Evolutionary conservation across 2,888 invertebrate genomes (phyloP).

Genomic region (Epinotia brunnichana): DNA sequence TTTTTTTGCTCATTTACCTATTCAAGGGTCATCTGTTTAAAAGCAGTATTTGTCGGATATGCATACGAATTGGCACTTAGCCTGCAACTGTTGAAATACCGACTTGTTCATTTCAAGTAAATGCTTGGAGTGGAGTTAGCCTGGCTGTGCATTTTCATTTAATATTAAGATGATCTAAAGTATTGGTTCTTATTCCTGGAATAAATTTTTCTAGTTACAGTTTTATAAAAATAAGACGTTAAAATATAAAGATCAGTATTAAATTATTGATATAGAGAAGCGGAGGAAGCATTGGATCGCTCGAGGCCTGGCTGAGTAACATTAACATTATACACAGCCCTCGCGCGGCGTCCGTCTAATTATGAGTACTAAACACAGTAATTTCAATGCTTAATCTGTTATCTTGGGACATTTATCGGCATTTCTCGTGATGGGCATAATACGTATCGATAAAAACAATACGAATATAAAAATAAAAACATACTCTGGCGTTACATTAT

Average conservation of each 20-base stretch:
- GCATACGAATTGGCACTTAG: not conserved
- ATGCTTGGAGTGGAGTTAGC: not conserved
- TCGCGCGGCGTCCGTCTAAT: constrained; percentile 53
- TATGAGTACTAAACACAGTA: constrained; percentile 56
- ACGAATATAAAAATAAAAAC: constrained; percentile 18
- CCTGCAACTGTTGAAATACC: not conserved
- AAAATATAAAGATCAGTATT: constrained; percentile 27
- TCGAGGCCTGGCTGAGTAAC: constrained; percentile 39
- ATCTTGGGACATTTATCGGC: constrained; percentile 52
- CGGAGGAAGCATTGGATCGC: constrained; percentile 43
- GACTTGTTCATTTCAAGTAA: not conserved
- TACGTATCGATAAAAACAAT: constrained; percentile 43
- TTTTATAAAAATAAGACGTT: constrained; percentile 7
- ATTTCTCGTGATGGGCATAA: constrained; percentile 44
- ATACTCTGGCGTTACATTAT: not conserved
- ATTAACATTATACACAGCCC: constrained; percentile 48
- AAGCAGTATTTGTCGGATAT: not conserved
- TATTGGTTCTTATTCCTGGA: not conserved
- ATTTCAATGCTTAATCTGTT: constrained; percentile 55
- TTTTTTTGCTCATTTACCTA: not conserved
- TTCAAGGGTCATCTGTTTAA: not conserved
- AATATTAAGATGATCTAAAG: not conserved
- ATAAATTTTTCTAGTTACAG: constrained; percentile 6
- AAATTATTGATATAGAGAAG: constrained; percentile 50
- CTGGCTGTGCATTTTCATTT: not conserved